Base-by-base conservation (phyloP, 1,140 invertebrate genomes). In the Diachasmimorpha longicaudata region DNA sequence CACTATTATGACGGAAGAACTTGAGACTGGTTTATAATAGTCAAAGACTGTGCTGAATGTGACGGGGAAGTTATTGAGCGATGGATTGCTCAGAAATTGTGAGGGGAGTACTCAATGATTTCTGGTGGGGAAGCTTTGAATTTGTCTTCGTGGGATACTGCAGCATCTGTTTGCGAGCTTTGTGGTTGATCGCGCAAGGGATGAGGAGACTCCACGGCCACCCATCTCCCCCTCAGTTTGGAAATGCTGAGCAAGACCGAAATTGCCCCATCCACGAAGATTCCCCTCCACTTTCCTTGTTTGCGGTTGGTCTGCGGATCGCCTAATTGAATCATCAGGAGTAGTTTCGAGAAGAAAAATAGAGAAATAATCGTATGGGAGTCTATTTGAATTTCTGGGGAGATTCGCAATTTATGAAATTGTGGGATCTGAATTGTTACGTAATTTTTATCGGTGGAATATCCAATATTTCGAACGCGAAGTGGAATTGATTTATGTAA, bases 221-320 rank as follows among this genome's bases (percentile, higher is more conserved):
- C 39, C 39, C 13, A 42, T 42, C 39, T 23, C 19, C 81, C 77
- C 79, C 79, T 37, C 68, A 73, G 78, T 76, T 79, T 16, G 76
- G 82, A 82, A 86, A 84, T 78, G 81, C 84, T 83, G 82, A 86
- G 83, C 85, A 84, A 84, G 83, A 81, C 80, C 80, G 73, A 85
- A 84, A 83, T 87, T 85, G 82, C 83, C 85, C 79, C 19, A 68
- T 39, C 31, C 21, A 25, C 14, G 25, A 9, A 66, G 58, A 31
- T 23, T 58, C 9, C 25, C 23, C 3, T 31, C 9, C 31, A 36
- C 75, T 67, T 78, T 81, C 79, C 84, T 83, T 82, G 82, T 83
- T 84, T 82, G 81, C 76, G 81, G 81, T 79, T 80, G 78, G 80
- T 81, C 81, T 80, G 69, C 77, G 79, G 75, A 70, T 70, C 66